phyloP scores from a whole-genome alignment of 2,113 vertebrate species.

The Pungitius pungitius region DNA sequence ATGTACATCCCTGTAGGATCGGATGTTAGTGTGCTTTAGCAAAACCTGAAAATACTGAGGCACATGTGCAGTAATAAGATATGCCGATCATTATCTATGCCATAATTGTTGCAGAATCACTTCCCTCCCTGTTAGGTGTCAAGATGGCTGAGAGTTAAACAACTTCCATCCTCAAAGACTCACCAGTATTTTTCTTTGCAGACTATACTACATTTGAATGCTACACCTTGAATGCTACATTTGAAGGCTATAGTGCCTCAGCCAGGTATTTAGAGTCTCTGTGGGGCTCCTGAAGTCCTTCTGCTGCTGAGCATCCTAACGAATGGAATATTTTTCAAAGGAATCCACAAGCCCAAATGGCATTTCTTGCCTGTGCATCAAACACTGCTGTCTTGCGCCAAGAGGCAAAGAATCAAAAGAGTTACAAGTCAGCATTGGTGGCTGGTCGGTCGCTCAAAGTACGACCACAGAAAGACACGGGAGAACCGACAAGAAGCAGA shows the following conservation, averaged over 20 bases:
- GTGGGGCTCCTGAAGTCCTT: constrained; percentile 8
- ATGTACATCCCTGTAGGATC: neutral
- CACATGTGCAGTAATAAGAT: neutral
- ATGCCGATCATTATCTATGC: neutral
- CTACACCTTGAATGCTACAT: constrained; percentile 8
- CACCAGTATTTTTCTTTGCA: neutral
- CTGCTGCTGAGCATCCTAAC: neutral
- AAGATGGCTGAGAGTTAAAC: neutral
- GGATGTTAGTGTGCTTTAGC: neutral
- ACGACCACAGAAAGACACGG: constrained; percentile 11
- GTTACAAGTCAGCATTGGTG: neutral
- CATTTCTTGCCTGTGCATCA: neutral
- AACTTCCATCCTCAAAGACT: neutral
- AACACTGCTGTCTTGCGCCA: neutral
- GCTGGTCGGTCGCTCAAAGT: neutral
- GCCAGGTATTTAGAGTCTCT: constrained; percentile 17
- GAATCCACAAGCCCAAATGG: neutral
- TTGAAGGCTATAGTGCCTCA: neutral
- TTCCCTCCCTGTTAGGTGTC: neutral
- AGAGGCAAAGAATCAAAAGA: neutral
- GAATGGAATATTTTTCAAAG: neutral
- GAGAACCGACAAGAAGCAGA: neutral
- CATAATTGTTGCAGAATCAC: neutral
- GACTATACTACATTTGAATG: constrained; percentile 20
- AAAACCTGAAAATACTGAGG: neutral